Base-by-base conservation (phyloP, 2,888 invertebrate species). In the Schizotus pectinicornis region DNA sequence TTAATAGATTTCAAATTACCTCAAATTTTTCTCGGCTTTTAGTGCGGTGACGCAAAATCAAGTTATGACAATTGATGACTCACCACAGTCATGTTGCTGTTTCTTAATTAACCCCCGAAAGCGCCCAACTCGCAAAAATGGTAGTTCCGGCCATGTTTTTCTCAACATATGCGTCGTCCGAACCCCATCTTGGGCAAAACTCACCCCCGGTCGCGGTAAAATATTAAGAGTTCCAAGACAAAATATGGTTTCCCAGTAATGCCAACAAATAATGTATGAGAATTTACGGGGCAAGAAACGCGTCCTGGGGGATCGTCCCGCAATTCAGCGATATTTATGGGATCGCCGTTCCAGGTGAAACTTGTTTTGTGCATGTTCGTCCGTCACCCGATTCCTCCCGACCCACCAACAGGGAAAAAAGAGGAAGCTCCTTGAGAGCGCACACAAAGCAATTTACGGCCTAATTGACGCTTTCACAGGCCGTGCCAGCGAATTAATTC, bases 281-380 rank as follows among this genome's bases (percentile, higher is more conserved):
- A 54, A 47, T 47, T 53, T 46, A 34, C 39, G 32, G 14, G 34
- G 38, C 32, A 54, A 34, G 54, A 48, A 54, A 39, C 30, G 55
- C 50, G 46, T 57, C 67, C 43, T 57, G 6, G 6, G 63, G 55
- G 64, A 60, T 42, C 31, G 13, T 39, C 22, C 33, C 41, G 63
- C 62, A 63, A 58, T 62, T 64, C 57, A 37, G 31, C 14, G 58
- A 64, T 64, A 62, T 64, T 64, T 66, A 59, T 60, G 54, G 22
- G 30, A 43, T 43, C 35, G 36, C 36, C 22, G 22, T 22, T 22
- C 22, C 22, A 33, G 41, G 30, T 13, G 42, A 36, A n/a, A 48
- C 36, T 34, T 31, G 35, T 42, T 9, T 46, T 38, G 33, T 37
- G 22, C 22, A 22, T 22, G 22, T 22, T 22, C 22, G 22, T 22